Base-by-base conservation (phyloP, 2,888 invertebrate genomes). In the Therioaphis trifolii region DNA sequence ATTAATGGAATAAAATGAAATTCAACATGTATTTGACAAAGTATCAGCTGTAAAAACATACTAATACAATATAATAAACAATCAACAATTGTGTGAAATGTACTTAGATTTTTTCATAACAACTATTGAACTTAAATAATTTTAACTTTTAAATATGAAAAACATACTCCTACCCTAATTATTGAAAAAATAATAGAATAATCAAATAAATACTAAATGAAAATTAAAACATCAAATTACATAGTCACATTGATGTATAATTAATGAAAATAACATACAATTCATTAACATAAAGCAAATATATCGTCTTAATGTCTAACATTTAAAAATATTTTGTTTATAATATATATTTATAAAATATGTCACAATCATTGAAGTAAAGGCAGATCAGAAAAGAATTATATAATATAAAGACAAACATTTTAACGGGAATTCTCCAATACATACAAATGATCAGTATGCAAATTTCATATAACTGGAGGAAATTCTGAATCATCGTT, bases 401-500 rank as follows among this genome's bases (percentile, higher is more conserved):
- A 43, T 55, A 78, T 61, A 63, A 82, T 71, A 71, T 61, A 15
- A 74, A 63, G 63, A 80, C 21, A 52, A 74, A 72, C 27, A 7
- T 79, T 55, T 52, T 68, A 55, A 68, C 52, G 49, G 69, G 52
- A 79, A 68, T 18, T 52, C 43, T 35, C 7, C 63, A 66, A 15
- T 35, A 18, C 35, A 24, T 21, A n/a, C 18, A 9, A 63, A 52
- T 63, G 21, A 14, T 78, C 40, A 14, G 14, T n/a, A 55, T 27
- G 2, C 14, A 55, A 66, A 21, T 80, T 72, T 82, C 74, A 82
- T n/a, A 79, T 27, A 43, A 95, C 93, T 86, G 95, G 95, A 87
- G 95, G 95, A 90, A 95, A 95, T 90, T 95, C 95, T 86, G 91
- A 90, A 86, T 94, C 94, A 90, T 95, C 95, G 88, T 94, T 93